Evolutionary conservation across 2,113 vertebrate species (phyloP).

Genomic region (Globicephala melas): DNA sequence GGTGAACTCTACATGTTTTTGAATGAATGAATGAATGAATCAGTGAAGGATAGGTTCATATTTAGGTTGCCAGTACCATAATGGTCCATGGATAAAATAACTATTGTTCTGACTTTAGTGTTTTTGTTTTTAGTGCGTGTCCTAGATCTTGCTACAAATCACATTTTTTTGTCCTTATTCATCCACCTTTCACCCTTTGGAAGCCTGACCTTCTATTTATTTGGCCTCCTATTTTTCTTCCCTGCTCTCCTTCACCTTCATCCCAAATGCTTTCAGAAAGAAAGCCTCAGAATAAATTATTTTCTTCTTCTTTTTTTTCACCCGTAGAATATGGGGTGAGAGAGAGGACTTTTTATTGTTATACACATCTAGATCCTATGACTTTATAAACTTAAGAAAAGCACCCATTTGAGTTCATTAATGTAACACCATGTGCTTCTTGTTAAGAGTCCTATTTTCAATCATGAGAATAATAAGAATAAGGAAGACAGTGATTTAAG

Average conservation of each 20-base stretch:
- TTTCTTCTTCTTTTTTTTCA: not conserved
- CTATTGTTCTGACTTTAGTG: not conserved
- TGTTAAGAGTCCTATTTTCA: not conserved
- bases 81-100: not conserved
- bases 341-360: not conserved
- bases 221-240: not conserved
- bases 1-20: not conserved
- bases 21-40: not conserved
- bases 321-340: not conserved
- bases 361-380: not conserved
- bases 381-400: not conserved
- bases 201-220: not conserved
- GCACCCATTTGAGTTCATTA: not conserved
- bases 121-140: not conserved
- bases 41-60: not conserved
- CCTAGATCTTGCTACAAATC: not conserved
- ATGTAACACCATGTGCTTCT: not conserved
- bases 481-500: not conserved
- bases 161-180: not conserved
- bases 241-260: not conserved
- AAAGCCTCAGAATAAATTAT: not conserved
- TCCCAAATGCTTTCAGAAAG: not conserved
- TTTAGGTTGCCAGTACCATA: not conserved
- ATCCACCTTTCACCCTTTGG: not conserved
- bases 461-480: not conserved